phyloP scores from a whole-genome alignment of 2,113 vertebrate genomes.

The Felis catus region F.catus_Fca126_mat1.0 CM031417.1:85172501-85173000 shows the following conservation, averaged over 20 bases:
- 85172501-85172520: conserved; percentile 69
- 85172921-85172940: too few species aligned
- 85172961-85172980: too few species aligned
- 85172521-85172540: conserved; percentile 40
- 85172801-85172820: conserved; percentile 28
- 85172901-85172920: too few species aligned
- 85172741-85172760: not conserved
- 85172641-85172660: conserved; percentile 77
- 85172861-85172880: not conserved
- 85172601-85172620: conserved; percentile 74
- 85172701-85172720: not conserved
- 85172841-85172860: not conserved
- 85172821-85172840: not conserved
- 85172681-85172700: conserved; percentile 74
- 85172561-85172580: conserved; percentile 73
- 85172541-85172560: conserved; percentile 77
- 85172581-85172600: conserved; percentile 80
- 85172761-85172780: conserved; percentile 51
- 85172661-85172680: conserved; percentile 71
- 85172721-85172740: too few species aligned
- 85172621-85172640: conserved; percentile 66
- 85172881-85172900: too few species aligned
- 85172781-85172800: not conserved
- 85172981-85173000: too few species aligned
- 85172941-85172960: too few species aligned